Evolutionary conservation across 2,888 invertebrate genomes (phyloP), one percentile per base, ranked within the genome.

Genomic region (Rhagophthalmus giganteus): DNA sequence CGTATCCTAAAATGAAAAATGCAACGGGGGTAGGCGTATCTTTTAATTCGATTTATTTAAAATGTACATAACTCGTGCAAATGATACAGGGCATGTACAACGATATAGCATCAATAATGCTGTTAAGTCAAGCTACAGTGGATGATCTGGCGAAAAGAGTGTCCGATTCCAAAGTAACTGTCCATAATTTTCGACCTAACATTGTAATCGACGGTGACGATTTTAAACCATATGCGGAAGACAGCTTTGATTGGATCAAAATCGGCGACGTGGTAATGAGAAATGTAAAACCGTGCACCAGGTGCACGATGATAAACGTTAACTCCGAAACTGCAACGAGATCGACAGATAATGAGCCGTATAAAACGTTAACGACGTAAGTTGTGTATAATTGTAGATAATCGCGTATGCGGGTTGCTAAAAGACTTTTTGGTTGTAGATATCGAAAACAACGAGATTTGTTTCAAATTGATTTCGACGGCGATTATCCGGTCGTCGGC

Each of bases 241-340:
- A 83, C 50, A 61, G 69, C 10, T 83, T 82, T 82, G 74, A 77
- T 10, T 82, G 80, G 76, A 71, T 83, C 11, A 78, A 75, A 64
- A 78, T 83, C 12, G 82, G 82, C 0, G 72, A 76, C 24, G 61
- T 63, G 1, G 75, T 74, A 7, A 72, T 82, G 27, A 71, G 78
- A 55, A 77, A 78, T 56, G 73, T 80, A 9, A 81, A 79, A 63
- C 78, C 78, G 1, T 82, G 82, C 59, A 74, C 79, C 1, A 78
- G 82, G 76, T 82, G 74, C 49, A 58, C 67, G 16, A 57, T 72
- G 37, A 71, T 68, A 1, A 72, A 73, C 1, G 69, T 82, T n/a
- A 70, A 81, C 65, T 79, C 78, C 8, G 72, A 76, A 16, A 78
- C 74, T 11, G 81, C 76, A 0, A 54, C 65, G 2, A 72, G 74